Evolutionary conservation across 2,888 invertebrate genomes (phyloP).

Genomic region (Brenthis daphne): DNA sequence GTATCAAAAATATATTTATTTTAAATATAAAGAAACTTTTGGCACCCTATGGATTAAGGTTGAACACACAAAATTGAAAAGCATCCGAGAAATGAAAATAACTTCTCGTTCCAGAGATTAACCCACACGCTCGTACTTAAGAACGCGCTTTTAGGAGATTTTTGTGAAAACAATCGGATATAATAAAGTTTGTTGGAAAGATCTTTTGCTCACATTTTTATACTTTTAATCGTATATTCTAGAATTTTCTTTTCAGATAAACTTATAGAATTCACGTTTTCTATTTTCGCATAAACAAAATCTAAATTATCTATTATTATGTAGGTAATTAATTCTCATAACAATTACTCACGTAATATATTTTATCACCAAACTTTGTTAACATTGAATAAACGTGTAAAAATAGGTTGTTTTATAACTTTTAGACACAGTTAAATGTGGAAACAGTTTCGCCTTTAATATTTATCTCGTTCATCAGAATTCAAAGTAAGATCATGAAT

Average conservation of each 20-base stretch:
- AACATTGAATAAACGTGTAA: too few species aligned
- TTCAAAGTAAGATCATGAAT: slow-evolving; percentile 25
- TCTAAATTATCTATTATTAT: background rate
- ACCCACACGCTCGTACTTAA: slow-evolving; percentile 18
- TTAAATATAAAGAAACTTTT: slow-evolving; percentile 4
- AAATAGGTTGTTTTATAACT: background rate
- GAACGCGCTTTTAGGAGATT: slow-evolving; percentile 14
- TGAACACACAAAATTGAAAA: slow-evolving; percentile 23
- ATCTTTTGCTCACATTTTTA: slow-evolving; percentile 16
- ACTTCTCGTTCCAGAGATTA: slow-evolving; percentile 22
- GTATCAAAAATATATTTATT: background rate
- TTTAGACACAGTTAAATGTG: background rate
- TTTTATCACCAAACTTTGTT: too few species aligned
- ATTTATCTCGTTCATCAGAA: slow-evolving; percentile 22
- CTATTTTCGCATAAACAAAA: too few species aligned
- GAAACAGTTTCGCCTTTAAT: slow-evolving; percentile 5
- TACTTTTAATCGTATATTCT: slow-evolving; percentile 14
- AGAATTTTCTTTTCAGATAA: background rate
- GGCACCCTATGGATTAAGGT: slow-evolving; percentile 18
- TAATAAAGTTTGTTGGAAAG: slow-evolving; percentile 16
- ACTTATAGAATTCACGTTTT: too few species aligned
- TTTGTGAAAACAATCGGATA: slow-evolving; percentile 17
- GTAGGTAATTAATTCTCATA: background rate
- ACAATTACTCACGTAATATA: too few species aligned
- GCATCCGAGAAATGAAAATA: slow-evolving; percentile 25